Conservation (phyloP, 35 echinoderm and acorn worm species). For the Eucidaris tribuloides region DNA sequence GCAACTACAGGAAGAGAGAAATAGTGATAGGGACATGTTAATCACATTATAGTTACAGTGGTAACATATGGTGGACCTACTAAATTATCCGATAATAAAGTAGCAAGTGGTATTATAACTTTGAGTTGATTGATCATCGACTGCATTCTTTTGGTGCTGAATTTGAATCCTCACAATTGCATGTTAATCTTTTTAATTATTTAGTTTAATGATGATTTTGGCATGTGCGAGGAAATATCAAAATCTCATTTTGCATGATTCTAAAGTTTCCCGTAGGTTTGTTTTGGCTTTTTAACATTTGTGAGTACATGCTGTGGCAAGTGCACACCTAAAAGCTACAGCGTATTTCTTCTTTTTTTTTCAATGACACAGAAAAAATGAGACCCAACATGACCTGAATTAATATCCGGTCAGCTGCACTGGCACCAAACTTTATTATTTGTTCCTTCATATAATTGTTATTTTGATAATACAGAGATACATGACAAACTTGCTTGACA, state of each 20-base stretch:
- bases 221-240: too few relatives aligned
- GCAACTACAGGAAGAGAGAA: background rate
- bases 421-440: background rate
- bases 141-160: background rate
- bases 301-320: too few relatives aligned
- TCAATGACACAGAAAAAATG: background rate
- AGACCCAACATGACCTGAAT: background rate
- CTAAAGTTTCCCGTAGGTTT: too few relatives aligned
- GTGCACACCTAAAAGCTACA: background rate
- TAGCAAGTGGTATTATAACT: background rate
- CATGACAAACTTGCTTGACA: background rate
- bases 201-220: too few relatives aligned
- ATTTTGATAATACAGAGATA: background rate
- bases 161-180: background rate
- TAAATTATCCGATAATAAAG: background rate
- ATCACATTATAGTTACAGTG: background rate
- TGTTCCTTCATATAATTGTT: background rate
- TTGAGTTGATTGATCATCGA: background rate
- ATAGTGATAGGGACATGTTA: background rate
- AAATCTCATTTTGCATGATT: too few relatives aligned
- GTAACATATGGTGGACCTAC: too few relatives aligned
- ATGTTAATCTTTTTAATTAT: background rate
- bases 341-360: background rate
- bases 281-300: too few relatives aligned
- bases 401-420: background rate